These are phyloP conservation scores for Bucorvus abyssinicus DNA, from an alignment of 2,797 vertebrate species.

Conservation along the genomic window DNA sequence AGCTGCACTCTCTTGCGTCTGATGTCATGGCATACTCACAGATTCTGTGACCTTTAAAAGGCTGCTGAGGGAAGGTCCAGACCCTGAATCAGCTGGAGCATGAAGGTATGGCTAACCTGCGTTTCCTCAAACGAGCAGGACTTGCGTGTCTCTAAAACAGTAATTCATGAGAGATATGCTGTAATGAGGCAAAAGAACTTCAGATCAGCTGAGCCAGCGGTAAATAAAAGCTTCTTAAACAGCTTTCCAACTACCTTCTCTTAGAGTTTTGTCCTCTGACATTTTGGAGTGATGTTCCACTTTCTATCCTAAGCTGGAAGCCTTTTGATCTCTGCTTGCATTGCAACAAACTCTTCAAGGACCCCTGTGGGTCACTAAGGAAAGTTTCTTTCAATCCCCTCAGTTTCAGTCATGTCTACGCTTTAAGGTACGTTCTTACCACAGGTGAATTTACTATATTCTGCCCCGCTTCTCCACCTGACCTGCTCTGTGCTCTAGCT, in stretches of 20 bases:
- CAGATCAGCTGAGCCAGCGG: not conserved
- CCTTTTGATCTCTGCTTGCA: not conserved
- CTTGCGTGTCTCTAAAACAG: not conserved
- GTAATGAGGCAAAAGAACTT: not conserved
- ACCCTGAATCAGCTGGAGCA: not conserved
- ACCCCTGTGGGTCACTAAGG: not conserved
- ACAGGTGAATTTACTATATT: not conserved
- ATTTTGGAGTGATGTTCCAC: not conserved
- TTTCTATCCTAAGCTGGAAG: not conserved
- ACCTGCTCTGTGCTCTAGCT: not conserved
- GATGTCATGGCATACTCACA: not conserved
- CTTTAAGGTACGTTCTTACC: not conserved
- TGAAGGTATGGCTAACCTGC: not conserved
- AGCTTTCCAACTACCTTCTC: not conserved
- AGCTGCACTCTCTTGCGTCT: not conserved
- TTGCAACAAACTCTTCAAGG: not conserved
- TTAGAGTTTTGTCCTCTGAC: not conserved
- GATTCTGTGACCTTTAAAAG: not conserved
- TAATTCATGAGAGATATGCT: not conserved
- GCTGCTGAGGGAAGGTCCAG: not conserved
- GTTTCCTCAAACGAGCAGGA: not conserved
- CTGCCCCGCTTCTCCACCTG: not conserved
- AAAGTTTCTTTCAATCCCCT: not conserved
- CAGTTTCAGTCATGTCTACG: not conserved
- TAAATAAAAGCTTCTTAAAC: not conserved